Base-by-base conservation (phyloP, 2,797 vertebrate species). In the Mormyrops attenuatus region DNA sequence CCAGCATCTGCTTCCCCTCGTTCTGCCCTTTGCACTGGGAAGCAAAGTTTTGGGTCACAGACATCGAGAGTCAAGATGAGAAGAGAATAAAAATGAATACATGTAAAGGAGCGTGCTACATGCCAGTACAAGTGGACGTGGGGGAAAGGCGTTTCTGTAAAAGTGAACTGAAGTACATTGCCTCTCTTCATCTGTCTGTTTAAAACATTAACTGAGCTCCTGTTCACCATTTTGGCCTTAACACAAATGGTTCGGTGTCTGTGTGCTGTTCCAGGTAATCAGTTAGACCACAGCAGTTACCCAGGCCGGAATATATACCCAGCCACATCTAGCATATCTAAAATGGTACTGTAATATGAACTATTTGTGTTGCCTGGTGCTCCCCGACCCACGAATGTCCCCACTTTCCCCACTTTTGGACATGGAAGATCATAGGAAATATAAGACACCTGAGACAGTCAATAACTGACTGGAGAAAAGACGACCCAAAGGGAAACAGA, bases 1-100 rank as follows among this genome's bases (percentile, higher is more conserved):
- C 17, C 73, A n/a, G 6, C 73, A 20, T 80, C 38, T 80, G 73
- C 73, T 80, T 44, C 73, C 73, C 73, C 41, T 41, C 7, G 2
- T 20, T n/a, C 73, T 80, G 73, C 73, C 41, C 73, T 80, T 80
- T 80, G 73, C 73, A 80, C 73, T 80, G 73, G 73, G 73, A 80
- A 80, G 73, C 73, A n/a, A 80, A 80, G 73, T 17, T 44, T 9
- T 80, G 73, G 73, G 73, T 80, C 73, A 80, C 73, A 77, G 69
- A 6, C 38, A 41, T 38, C 38, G 7, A 44, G 38, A 44, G 38
- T 5, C 41, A 44, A 80, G 73, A 80, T 20, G 73, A 44, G 38
- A 20, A 80, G 41, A 41, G 38, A 80, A 8, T 80, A 38, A 73
- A 73, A 73, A 38, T 38, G 66, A 34, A 38, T 38, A 17, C 13